Evolutionary conservation across 2,797 vertebrate species (phyloP).

Genomic region (Pyrocephalus nanus): DNA sequence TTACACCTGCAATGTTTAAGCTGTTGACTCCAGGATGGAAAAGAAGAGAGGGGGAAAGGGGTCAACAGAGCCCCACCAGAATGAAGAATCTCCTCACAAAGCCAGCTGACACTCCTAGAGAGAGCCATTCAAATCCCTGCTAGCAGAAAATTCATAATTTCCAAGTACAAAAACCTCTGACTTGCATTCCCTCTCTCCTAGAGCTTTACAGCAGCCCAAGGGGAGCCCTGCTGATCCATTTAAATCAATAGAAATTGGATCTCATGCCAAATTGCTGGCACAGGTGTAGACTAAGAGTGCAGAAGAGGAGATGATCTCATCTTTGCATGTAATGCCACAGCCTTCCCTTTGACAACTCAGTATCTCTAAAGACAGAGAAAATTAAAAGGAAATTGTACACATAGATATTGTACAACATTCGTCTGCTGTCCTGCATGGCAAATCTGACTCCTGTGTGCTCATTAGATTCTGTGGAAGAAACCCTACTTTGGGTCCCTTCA

Average conservation of each 20-base stretch:
- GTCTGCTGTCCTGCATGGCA: neutral
- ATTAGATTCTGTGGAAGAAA: neutral
- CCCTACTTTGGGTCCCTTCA: neutral
- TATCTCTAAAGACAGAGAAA: neutral
- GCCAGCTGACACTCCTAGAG: neutral
- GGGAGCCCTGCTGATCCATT: neutral
- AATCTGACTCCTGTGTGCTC: neutral
- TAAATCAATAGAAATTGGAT: neutral
- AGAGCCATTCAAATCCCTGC: neutral
- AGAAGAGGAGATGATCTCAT: neutral
- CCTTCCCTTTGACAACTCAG: neutral
- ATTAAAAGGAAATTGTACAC: neutral
- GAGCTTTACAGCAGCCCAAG: neutral
- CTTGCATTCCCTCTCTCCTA: neutral
- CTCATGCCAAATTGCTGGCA: neutral
- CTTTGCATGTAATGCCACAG: neutral
- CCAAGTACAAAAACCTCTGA: neutral
- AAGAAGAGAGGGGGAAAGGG: neutral
- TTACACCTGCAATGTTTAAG: neutral
- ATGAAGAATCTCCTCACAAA: neutral
- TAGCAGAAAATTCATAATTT: slow-evolving; percentile 6
- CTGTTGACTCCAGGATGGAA: neutral
- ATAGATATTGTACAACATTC: neutral
- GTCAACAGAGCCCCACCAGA: neutral
- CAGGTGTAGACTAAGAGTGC: neutral